Evolutionary conservation across 2,888 invertebrate genomes (phyloP), one percentile per base, ranked within the genome.

Genomic region (Nephrocerus scutellatus): DNA sequence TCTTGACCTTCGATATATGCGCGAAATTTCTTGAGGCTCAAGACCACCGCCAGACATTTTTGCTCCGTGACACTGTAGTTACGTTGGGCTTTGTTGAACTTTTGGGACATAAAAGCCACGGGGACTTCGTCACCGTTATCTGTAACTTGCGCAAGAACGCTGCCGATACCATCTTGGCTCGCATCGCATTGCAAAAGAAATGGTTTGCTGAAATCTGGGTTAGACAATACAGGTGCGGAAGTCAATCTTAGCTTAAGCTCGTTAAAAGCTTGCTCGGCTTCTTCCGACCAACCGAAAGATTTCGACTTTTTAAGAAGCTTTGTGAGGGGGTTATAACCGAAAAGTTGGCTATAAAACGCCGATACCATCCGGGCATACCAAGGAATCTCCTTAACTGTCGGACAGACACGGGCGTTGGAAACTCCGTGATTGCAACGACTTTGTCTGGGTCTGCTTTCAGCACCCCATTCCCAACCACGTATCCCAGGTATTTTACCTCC

Each of bases 181-280:
- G 46, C 41, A 29, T 48, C 46, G 16, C 46, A 48, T 5, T 42
- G 43, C 2, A 47, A 19, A 10, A n/a, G 31, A 20, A 41, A 42
- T 19, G 38, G 44, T 13, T 26, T 39, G 1, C 20, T 20, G 23
- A 44, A 48, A 21, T 46, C 46, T 4, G 43, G 37, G 32, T 46
- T 40, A 3, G 14, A 8, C n/a, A 43, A 15, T 3, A 43, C 30
- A 12, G 46, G 38, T n/a, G 38, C 38, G 3, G 30, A 15, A 1
- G 39, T 39, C 2, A 43, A n/a, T 2, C 30, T 18, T 2, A 10
- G 18, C 16, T 46, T 41, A 6, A 46, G n/a, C 7, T 31, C 15
- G 2, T 38, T 22, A 24, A 42, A 36, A 24, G 16, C 5, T n/a
- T n/a, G n/a, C n/a, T n/a, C n/a, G n/a, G 43, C 39, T 19, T 35